Percentiles rank a stretch among this genome's conserved stretches.
These are phyloP conservation scores for Galendromus occidentalis DNA, from an alignment of 1,140 invertebrate genomes.

Conservation along the genomic window DNA sequence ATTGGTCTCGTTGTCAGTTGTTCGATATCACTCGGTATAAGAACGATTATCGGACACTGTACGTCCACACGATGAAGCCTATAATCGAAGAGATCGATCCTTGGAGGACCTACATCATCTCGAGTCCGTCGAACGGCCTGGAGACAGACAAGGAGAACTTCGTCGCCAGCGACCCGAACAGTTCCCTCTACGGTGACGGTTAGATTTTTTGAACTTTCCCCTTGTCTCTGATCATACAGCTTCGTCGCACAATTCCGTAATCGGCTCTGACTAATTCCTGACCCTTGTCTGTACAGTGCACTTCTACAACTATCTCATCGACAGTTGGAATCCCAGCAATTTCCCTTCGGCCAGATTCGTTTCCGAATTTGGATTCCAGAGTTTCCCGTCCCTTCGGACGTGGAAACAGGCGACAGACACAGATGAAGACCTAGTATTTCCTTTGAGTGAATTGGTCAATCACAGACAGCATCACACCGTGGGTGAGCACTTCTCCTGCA, in stretches of 20 bases:
- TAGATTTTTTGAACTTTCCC: constrained; percentile 15
- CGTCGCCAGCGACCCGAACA: constrained; percentile 52
- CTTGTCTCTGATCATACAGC: background rate
- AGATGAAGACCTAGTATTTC: constrained; percentile 37
- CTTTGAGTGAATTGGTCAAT: constrained; percentile 38
- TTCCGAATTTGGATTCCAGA: constrained; percentile 89
- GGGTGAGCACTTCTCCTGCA: constrained; percentile 34
- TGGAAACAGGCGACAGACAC: constrained; percentile 34
- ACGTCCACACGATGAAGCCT: constrained; percentile 51
- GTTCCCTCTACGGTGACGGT: constrained; percentile 66
- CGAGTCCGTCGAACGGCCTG: constrained; percentile 77
- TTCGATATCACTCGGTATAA: constrained; percentile 44
- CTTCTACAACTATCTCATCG: constrained; percentile 64
- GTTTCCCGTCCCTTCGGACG: constrained; percentile 48
- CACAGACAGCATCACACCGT: constrained; percentile 61
- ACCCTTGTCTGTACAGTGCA: constrained; percentile 44
- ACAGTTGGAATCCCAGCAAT: constrained; percentile 54
- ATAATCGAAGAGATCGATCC: constrained; percentile 42
- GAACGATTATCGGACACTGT: constrained; percentile 64
- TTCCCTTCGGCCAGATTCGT: constrained; percentile 65
- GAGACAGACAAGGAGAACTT: constrained; percentile 52
- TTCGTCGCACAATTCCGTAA: too few species aligned
- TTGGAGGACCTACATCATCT: constrained; percentile 47
- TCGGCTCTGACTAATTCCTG: background rate
- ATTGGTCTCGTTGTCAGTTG: background rate